Evolutionary conservation across 2,888 invertebrate species (phyloP).

Genomic region (Leptinotarsa rubiginosa): DNA sequence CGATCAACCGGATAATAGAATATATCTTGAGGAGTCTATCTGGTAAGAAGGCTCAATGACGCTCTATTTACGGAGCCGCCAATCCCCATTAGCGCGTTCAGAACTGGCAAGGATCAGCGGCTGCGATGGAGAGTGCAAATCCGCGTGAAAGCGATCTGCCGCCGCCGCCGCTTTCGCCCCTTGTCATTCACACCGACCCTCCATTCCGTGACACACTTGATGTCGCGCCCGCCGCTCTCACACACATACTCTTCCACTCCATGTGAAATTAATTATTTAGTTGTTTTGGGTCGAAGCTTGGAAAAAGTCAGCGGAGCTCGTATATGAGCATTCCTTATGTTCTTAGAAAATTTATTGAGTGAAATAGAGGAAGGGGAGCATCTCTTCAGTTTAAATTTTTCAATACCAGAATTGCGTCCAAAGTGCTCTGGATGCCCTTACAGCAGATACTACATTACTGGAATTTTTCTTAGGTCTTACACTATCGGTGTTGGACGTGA

Average conservation of each 20-base stretch:
- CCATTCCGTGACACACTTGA: constrained; percentile 32
- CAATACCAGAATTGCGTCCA: no score
- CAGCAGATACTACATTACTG: no score
- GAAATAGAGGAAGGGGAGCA: background rate
- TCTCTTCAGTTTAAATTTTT: background rate
- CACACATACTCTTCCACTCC: constrained; percentile 19
- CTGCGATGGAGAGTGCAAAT: constrained; percentile 61
- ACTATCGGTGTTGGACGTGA: no score
- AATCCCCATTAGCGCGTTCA: constrained; percentile 63
- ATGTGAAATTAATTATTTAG: constrained; percentile 33
- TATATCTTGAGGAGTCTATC: constrained; percentile 39
- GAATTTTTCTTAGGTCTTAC: no score
- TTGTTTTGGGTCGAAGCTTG: background rate
- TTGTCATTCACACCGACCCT: constrained; percentile 33
- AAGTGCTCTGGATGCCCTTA: no score
- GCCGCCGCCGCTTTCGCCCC: constrained; percentile 25
- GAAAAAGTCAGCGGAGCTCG: constrained; percentile 11
- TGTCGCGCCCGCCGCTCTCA: constrained; percentile 31
- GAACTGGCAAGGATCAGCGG: constrained; percentile 61
- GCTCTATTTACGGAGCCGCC: constrained; percentile 67
- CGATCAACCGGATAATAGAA: constrained; percentile 41
- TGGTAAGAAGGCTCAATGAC: constrained; percentile 63
- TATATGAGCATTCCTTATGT: background rate
- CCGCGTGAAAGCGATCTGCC: constrained; percentile 63
- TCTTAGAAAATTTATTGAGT: background rate